These are phyloP conservation scores for Mesoligia furuncula DNA, from an alignment of 2,888 invertebrate species.

Conservation along the genomic window DNA sequence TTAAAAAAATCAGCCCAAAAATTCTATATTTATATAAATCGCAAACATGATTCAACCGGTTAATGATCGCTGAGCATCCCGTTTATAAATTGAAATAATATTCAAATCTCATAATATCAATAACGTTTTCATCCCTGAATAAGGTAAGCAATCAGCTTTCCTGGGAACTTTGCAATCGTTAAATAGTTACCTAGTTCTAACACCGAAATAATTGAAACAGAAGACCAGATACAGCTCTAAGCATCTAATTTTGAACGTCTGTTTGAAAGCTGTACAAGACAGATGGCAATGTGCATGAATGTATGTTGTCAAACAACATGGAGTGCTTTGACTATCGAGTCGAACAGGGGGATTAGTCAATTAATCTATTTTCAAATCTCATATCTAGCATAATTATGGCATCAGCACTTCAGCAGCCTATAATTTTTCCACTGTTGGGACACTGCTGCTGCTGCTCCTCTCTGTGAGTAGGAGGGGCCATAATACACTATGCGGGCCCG, in stretches of 20 bases:
- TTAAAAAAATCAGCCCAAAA: too few species aligned
- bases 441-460: too few species aligned
- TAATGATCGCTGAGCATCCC: background rate
- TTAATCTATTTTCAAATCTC: background rate
- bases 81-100: background rate
- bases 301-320: background rate
- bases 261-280: background rate
- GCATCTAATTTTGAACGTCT: background rate
- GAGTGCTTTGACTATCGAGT: background rate
- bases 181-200: constrained; percentile 8
- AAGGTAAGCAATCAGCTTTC: background rate
- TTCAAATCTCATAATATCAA: background rate
- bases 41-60: background rate
- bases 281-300: too few species aligned
- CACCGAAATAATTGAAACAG: background rate
- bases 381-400: too few species aligned
- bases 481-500: too few species aligned
- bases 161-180: background rate
- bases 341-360: background rate
- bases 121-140: background rate
- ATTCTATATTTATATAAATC: too few species aligned
- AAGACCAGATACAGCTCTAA: background rate
- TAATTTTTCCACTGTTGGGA: background rate
- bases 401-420: too few species aligned
- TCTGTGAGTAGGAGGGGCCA: too few species aligned